Conservation (phyloP, 2,797 vertebrate genomes). For the Siniperca obscura region DNA sequence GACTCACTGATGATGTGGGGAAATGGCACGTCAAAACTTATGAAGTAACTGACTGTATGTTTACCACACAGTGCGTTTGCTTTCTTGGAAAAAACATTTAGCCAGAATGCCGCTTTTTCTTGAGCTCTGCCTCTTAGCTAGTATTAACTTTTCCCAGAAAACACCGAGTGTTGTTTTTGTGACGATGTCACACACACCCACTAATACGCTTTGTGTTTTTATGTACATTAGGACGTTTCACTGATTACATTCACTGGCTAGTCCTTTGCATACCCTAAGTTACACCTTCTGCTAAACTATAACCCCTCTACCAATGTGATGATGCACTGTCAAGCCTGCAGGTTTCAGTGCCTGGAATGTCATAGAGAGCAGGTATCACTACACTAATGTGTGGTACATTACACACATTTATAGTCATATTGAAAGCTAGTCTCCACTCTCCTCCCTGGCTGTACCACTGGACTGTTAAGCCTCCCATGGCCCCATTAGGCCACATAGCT, state of each 20-base stretch:
- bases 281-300: background rate
- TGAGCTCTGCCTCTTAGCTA: background rate
- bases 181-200: constrained; percentile 21
- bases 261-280: background rate
- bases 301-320: background rate
- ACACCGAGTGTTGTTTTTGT: constrained; percentile 47
- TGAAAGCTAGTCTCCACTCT: constrained; percentile 43
- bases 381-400: constrained; percentile 17
- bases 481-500: constrained; percentile 80
- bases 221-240: constrained; percentile 14
- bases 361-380: constrained; percentile 19
- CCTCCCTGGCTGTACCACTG: constrained; percentile 57
- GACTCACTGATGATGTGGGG: constrained; percentile 7
- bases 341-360: constrained; percentile 3
- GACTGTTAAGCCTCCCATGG: constrained; percentile 72
- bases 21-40: constrained; percentile 7
- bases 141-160: constrained; percentile 31
- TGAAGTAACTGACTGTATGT: background rate
- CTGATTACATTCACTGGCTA: constrained; percentile 11
- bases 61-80: background rate
- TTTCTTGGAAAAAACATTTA: constrained; percentile 27
- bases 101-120: constrained; percentile 2
- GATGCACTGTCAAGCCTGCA: background rate
- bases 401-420: constrained; percentile 30
- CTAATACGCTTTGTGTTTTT: constrained; percentile 17